These are phyloP conservation scores for Recurvirostra avosetta DNA, from an alignment of 2,113 vertebrate species.

Conservation along the genomic window DNA sequence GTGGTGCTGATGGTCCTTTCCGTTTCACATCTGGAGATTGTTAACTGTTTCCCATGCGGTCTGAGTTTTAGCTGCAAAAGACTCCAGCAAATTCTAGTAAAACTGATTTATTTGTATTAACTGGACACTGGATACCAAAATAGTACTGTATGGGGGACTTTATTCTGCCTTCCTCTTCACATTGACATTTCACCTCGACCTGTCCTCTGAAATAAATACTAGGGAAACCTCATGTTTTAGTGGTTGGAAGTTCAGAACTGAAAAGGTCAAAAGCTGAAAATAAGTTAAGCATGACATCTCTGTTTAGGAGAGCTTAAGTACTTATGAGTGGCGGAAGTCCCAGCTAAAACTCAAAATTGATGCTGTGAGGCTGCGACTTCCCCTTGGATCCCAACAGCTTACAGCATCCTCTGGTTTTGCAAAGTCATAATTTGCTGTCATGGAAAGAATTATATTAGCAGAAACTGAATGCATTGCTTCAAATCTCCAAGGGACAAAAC, in stretches of 20 bases:
- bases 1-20: background rate
- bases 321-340: background rate
- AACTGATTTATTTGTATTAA: conserved; percentile 47
- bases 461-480: conserved; percentile 36
- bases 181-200: conserved; percentile 37
- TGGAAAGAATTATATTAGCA: conserved; percentile 50
- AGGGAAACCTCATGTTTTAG: background rate
- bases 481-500: conserved; percentile 60
- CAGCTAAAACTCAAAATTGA: conserved; percentile 8
- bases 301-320: background rate
- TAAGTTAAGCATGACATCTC: conserved; percentile 9
- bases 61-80: conserved; percentile 21
- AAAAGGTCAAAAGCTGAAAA: conserved; percentile 45
- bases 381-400: background rate
- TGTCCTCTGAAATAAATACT: conserved; percentile 32
- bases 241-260: background rate
- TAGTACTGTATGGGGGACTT: background rate
- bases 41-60: conserved; percentile 38
- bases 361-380: background rate
- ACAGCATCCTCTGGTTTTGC: conserved; percentile 26
- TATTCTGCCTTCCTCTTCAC: conserved; percentile 16
- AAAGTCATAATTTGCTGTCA: conserved; percentile 45
- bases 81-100: conserved; percentile 27
- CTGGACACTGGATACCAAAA: conserved; percentile 14
- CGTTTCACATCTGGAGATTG: conserved; percentile 37